A percentile compares a stretch with the other conserved stretches of the same genome.
phyloP scores from a whole-genome alignment of 2,113 vertebrate genomes.

The Aspidoscelis tigris region DNA sequence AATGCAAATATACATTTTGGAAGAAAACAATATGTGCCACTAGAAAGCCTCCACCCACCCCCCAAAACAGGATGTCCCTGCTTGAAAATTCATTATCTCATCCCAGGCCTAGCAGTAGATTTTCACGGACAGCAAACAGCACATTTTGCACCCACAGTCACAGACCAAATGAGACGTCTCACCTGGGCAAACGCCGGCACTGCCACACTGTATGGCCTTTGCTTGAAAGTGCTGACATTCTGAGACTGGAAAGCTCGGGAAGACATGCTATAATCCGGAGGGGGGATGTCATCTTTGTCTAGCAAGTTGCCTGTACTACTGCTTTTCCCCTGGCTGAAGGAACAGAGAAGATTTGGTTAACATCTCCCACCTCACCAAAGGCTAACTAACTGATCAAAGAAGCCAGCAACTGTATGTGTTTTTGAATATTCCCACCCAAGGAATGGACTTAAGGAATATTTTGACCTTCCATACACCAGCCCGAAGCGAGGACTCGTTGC shows the following conservation, averaged over 20 bases:
- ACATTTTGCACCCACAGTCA: too few relatives aligned
- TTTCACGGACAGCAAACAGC: neutral
- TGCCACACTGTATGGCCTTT: conserved; percentile 90
- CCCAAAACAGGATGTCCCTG: neutral
- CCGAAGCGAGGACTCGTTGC: neutral
- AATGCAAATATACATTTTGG: neutral
- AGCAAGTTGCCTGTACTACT: conserved; percentile 96
- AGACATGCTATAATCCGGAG: conserved; percentile 82
- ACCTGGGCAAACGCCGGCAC: conserved; percentile 92
- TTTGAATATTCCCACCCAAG: neutral
- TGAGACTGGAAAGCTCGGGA: conserved; percentile 81
- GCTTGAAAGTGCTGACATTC: conserved; percentile 82
- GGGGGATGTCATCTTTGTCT: conserved; percentile 88
- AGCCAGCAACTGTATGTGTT: neutral
- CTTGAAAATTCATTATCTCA: neutral
- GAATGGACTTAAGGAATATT: neutral
- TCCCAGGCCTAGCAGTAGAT: neutral
- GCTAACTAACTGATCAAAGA: neutral
- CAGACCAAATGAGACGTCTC: conserved; percentile 25
- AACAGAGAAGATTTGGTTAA: neutral
- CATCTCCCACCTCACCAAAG: neutral
- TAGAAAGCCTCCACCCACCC: too few relatives aligned
- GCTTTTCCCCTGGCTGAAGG: conserved; percentile 89
- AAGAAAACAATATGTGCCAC: neutral
- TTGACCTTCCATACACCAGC: too few relatives aligned